These are phyloP conservation scores for Chrysina gloriosa DNA, from an alignment of 2,888 invertebrate genomes.

Conservation along the genomic window DNA sequence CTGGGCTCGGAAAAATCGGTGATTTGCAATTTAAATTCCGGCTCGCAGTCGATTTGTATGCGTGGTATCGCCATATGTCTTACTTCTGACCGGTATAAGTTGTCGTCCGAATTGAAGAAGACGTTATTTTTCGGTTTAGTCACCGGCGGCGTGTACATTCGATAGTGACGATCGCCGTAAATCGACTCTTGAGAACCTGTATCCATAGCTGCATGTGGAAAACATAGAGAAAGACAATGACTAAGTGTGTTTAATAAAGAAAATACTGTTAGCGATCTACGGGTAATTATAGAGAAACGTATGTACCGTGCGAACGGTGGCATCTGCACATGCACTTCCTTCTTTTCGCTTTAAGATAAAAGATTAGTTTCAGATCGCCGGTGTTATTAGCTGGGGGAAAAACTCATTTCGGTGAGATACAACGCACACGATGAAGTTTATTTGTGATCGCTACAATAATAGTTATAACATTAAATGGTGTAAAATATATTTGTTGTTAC, in stretches of 20 bases:
- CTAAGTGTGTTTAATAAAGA: conserved; percentile 9
- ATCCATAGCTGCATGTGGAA: conserved; percentile 64
- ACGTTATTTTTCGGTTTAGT: conserved; percentile 60
- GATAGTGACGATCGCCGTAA: conserved; percentile 54
- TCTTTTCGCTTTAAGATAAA: conserved; percentile 33
- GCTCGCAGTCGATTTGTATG: conserved; percentile 60
- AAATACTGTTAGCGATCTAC: conserved; percentile 16
- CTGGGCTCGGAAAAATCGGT: conserved; percentile 63
- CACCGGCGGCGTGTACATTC: conserved; percentile 61
- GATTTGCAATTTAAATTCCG: conserved; percentile 62
- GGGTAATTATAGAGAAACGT: conserved; percentile 21
- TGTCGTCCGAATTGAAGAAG: conserved; percentile 64
- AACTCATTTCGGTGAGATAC: conserved; percentile 29
- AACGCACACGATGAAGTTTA: too few relatives aligned
- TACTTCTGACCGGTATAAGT: conserved; percentile 61
- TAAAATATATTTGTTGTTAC: too few relatives aligned
- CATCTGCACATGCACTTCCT: conserved; percentile 43
- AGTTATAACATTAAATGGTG: too few relatives aligned
- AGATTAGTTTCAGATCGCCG: conserved; percentile 6
- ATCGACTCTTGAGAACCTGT: conserved; percentile 61
- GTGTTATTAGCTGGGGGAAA: conserved; percentile 4
- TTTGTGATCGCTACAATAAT: too few relatives aligned
- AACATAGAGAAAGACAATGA: conserved; percentile 39
- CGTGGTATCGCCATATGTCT: conserved; percentile 60
- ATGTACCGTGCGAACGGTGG: conserved; percentile 38